Conservation (phyloP, 2,797 vertebrate genomes). For the Tiaroga cobitis region DNA sequence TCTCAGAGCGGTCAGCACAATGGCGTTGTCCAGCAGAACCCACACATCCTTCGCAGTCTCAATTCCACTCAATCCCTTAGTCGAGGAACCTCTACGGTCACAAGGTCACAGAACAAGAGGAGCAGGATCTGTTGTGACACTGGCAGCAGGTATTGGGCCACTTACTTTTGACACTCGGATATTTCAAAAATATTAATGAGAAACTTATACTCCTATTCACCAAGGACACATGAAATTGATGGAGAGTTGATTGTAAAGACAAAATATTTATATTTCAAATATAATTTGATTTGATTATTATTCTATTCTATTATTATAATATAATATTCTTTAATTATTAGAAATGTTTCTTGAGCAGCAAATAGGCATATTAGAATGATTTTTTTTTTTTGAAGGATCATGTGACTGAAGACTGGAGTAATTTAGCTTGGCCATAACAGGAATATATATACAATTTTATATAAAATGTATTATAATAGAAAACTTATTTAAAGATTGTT, state of each 20-base stretch:
- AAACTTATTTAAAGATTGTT: too few relatives aligned
- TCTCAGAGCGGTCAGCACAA: slow-evolving; percentile 82
- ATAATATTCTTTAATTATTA: too few relatives aligned
- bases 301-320: too few relatives aligned
- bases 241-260: not conserved
- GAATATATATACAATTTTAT: not conserved
- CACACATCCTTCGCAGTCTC: slow-evolving; percentile 77
- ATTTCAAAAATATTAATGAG: not conserved
- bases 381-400: not conserved
- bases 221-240: too few relatives aligned
- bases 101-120: slow-evolving; percentile 88
- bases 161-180: not conserved
- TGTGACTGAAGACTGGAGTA: not conserved
- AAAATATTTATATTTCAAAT: not conserved
- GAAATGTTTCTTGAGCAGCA: not conserved
- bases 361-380: not conserved
- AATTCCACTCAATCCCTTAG: slow-evolving; percentile 78
- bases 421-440: not conserved
- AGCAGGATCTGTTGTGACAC: slow-evolving; percentile 83
- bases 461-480: not conserved
- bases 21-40: slow-evolving; percentile 79
- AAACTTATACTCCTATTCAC: not conserved
- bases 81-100: slow-evolving; percentile 82
- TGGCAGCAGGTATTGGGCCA: slow-evolving; percentile 80
- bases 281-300: too few relatives aligned